Base-by-base conservation (phyloP, 2,113 vertebrate species). In the Chaetorhynchus papuensis region DNA sequence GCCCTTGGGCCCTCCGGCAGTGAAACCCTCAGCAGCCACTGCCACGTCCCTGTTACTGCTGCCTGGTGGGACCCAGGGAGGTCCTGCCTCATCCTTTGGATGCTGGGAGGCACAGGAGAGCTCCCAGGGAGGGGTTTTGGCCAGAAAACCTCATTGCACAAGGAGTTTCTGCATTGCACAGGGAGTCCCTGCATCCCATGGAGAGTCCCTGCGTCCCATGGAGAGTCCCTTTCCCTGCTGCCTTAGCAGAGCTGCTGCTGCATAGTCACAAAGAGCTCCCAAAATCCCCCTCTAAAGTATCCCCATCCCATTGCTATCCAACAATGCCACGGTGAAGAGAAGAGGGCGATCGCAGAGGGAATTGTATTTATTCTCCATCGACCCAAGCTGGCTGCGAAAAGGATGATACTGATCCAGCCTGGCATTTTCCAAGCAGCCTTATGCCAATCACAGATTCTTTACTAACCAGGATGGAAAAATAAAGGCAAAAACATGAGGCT, bases 271-370 rank as follows among this genome's bases (percentile, higher is more conserved):
- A 70, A 77, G n/a, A 30, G 6, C 21, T 37, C 24, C 44, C 37
- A 1, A 68, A 63, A 28, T 9, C 18, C 16, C 30, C 2, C 1
- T 11, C 18, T 13, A 7, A 44, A 33, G 37, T 5, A 56, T 5
- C 24, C 37, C 50, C 5, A 5, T 10, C 74, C 42, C 18, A 49
- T 1, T 78, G 24, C 52, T 30, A 9, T 17, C 76, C 41, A 47
- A 16, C 20, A 17, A 35, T 2, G 31, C 15, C 28, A 16, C 0
- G 0, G 33, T 27, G 64, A 53, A 60, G 37, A 15, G 24, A 80
- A 54, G 8, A 24, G 12, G 0, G 13, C 12, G 35, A 23, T 49
- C 13, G 26, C 19, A 52, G 7, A 53, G 27, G 31, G 30, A 65
- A 37, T 10, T 22, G 2, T 11, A 22, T 61, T 86, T 74, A 20